Evolutionary conservation across 2,888 invertebrate genomes (phyloP).

Genomic region (Rhaphigaster nebulosa): DNA sequence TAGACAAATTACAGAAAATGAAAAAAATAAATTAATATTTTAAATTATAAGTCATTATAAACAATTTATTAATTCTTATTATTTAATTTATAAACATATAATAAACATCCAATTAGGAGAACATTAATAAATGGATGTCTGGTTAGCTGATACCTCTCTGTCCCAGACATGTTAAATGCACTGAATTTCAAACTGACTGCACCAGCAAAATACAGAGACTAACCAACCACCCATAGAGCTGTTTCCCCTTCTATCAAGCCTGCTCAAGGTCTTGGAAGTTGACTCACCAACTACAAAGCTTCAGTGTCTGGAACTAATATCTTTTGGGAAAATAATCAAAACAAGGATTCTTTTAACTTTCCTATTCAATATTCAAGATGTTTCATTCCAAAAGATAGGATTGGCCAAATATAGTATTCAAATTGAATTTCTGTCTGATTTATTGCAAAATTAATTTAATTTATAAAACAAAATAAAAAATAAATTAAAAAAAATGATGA

Average conservation of each 20-base stretch:
- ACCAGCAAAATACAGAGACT: background rate
- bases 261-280: conserved; percentile 17
- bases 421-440: background rate
- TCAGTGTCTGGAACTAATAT: conserved; percentile 5
- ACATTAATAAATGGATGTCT: background rate
- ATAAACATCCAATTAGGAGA: background rate
- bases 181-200: background rate
- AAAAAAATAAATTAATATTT: background rate
- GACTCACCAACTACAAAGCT: conserved; percentile 42
- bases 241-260: conserved; percentile 11
- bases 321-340: background rate
- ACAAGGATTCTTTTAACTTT: background rate
- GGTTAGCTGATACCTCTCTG: background rate
- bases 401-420: background rate
- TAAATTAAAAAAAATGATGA: background rate
- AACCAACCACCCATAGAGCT: background rate
- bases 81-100: background rate
- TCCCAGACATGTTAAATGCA: conserved; percentile 8
- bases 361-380: background rate
- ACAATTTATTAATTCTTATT: background rate
- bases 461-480: background rate
- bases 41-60: background rate
- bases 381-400: background rate
- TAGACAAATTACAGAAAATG: background rate
- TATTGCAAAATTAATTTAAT: background rate